Evolutionary conservation across 2,113 vertebrate species (phyloP).

Genomic region (Rhizomys pruinosus): DNA sequence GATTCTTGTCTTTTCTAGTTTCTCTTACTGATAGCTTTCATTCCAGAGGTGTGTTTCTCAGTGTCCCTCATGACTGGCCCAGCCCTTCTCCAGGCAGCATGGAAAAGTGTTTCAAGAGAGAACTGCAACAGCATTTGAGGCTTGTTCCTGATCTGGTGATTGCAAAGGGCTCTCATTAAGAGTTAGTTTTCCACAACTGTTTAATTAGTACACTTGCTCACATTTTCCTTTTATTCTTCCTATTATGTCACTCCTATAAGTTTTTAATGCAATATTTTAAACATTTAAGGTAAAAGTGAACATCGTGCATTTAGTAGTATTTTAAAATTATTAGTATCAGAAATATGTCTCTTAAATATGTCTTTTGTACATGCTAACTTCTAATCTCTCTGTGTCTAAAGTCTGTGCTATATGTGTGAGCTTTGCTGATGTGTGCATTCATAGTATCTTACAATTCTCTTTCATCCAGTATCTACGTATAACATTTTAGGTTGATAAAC

Average conservation of each 20-base stretch:
- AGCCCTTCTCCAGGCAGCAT: not conserved
- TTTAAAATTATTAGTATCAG: too few species aligned
- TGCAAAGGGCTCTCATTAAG: not conserved
- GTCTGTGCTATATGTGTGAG: not conserved
- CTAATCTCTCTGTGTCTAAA: not conserved
- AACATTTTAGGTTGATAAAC: not conserved
- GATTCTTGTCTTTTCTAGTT: not conserved
- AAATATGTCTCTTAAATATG: not conserved
- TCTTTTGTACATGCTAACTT: not conserved
- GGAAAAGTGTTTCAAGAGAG: not conserved
- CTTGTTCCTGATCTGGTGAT: not conserved
- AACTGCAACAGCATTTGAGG: not conserved
- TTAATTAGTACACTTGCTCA: not conserved
- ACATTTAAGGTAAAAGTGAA: not conserved
- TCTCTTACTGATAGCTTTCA: not conserved
- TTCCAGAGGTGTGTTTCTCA: not conserved
- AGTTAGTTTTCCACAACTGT: not conserved
- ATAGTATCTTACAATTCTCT: not conserved
- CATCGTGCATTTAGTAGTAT: not conserved
- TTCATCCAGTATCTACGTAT: not conserved
- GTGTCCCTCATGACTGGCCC: fast-evolving
- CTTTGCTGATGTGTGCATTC: not conserved
- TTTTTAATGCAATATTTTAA: not conserved
- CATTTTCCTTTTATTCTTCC: not conserved
- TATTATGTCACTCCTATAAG: not conserved